Conservation (phyloP, 2,888 invertebrate species). For the Caenorhabditis sp. region DNA sequence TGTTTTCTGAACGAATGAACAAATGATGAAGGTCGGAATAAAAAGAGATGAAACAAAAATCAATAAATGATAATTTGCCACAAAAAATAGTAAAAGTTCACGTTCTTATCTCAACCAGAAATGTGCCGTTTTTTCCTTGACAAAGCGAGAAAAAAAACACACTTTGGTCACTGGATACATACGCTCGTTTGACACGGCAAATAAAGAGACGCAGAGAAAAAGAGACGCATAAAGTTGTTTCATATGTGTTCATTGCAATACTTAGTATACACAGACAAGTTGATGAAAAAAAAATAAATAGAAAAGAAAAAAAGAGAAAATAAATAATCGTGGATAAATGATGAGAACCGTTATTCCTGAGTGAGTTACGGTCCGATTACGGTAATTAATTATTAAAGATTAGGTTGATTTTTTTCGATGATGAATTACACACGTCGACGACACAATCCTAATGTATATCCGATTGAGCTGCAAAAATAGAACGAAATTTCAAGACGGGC, state of each 20-base stretch:
- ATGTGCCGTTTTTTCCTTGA: not conserved
- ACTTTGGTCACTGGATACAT: too few species aligned
- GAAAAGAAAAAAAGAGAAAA: too few species aligned
- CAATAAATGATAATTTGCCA: constrained; percentile 1
- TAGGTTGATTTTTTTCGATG: not conserved
- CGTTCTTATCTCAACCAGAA: not conserved
- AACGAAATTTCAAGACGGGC: not conserved
- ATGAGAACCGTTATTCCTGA: not conserved
- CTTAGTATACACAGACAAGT: not conserved
- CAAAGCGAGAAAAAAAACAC: not conserved
- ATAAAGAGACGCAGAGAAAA: not conserved
- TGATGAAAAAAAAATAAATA: not conserved
- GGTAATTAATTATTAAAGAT: not conserved
- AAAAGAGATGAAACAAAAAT: not conserved
- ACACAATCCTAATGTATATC: constrained; percentile 36
- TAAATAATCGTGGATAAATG: not conserved
- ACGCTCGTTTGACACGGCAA: not conserved
- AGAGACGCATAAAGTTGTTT: too few species aligned
- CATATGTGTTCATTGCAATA: too few species aligned
- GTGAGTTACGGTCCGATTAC: constrained; percentile 1
- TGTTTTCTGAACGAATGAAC: constrained; percentile 8
- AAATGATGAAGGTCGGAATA: not conserved
- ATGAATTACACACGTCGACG: not conserved
- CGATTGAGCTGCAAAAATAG: constrained; percentile 28
- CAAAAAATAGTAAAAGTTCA: not conserved